Percentiles rank a stretch among this genome's conserved stretches.
Evolutionary conservation across 2,113 vertebrate genomes (phyloP).

Genomic region (Lucifuga dentata): DNA sequence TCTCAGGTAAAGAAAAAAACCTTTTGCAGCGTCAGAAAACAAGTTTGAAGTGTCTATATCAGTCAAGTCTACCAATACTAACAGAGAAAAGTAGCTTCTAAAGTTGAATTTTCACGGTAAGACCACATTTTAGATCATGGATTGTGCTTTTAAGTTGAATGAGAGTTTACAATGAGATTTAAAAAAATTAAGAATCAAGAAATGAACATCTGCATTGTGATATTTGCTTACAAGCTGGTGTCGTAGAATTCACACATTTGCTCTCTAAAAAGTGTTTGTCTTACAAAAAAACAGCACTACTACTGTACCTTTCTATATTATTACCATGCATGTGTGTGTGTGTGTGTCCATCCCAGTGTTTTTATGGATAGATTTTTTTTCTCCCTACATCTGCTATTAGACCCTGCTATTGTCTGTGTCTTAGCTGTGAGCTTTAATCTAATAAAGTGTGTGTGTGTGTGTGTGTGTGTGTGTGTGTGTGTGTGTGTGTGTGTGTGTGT

Average conservation of each 20-base stretch:
- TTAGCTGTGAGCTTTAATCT: constrained; percentile 73
- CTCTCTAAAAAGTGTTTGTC: background rate
- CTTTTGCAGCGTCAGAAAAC: no score
- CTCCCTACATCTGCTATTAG: constrained; percentile 40
- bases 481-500: constrained; percentile 8
- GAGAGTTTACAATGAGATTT: no score
- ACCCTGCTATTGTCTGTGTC: constrained; percentile 62
- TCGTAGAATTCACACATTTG: background rate
- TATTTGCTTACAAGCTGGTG: background rate
- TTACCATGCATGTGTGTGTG: background rate
- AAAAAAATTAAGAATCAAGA: no score
- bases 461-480: constrained; percentile 19
- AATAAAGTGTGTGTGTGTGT: constrained; percentile 67
- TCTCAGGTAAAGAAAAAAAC: no score
- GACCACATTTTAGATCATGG: no score
- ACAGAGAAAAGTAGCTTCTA: no score
- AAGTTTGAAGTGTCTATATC: no score
- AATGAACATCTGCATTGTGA: constrained; percentile 14
- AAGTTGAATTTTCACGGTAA: no score
- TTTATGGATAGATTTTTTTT: constrained; percentile 36
- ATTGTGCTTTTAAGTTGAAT: no score
- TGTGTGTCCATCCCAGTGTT: constrained; percentile 3
- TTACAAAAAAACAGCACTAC: background rate
- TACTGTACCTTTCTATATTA: background rate
- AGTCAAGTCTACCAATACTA: no score